phyloP scores from a whole-genome alignment of 2,888 invertebrate genomes.

The Pseudococcus longispinus region DNA sequence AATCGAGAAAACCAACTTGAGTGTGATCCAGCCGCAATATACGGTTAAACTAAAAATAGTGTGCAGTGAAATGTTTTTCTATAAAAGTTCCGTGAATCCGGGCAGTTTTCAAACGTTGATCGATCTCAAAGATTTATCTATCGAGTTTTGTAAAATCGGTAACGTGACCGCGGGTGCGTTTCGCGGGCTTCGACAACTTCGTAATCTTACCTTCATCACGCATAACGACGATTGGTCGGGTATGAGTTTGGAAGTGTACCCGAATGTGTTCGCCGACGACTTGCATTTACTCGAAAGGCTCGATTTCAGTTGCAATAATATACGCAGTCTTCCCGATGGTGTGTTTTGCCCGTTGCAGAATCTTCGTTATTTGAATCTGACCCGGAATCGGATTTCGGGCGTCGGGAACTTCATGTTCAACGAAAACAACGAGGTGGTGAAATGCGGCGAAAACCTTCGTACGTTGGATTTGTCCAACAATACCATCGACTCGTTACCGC shows the following conservation, averaged over 20 bases:
- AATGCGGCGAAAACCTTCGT: slow-evolving; percentile 75
- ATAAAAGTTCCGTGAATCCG: slow-evolving; percentile 78
- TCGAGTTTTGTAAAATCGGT: slow-evolving; percentile 84
- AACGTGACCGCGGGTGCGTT: slow-evolving; percentile 84
- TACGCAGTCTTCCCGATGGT: slow-evolving; percentile 79
- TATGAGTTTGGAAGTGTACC: slow-evolving; percentile 78
- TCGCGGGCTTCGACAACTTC: slow-evolving; percentile 76
- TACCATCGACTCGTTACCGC: slow-evolving; percentile 76
- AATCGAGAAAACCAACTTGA: slow-evolving; percentile 81
- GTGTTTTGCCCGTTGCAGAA: slow-evolving; percentile 78
- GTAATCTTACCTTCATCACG: slow-evolving; percentile 80
- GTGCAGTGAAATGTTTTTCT: slow-evolving; percentile 81
- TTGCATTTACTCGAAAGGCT: slow-evolving; percentile 75
- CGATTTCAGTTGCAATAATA: slow-evolving; percentile 81
- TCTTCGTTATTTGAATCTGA: slow-evolving; percentile 78
- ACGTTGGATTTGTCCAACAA: slow-evolving; percentile 79
- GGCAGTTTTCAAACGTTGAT: slow-evolving; percentile 79
- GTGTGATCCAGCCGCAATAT: slow-evolving; percentile 82
- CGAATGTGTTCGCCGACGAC: slow-evolving; percentile 77
- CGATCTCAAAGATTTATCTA: slow-evolving; percentile 77
- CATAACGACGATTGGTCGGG: slow-evolving; percentile 86
- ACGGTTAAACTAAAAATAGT: slow-evolving; percentile 78
- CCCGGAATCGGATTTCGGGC: slow-evolving; percentile 79
- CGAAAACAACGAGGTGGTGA: slow-evolving; percentile 65
- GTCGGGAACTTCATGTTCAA: slow-evolving; percentile 75